Conservation (phyloP, 1,140 invertebrate species). For the Myzus persicae region DNA sequence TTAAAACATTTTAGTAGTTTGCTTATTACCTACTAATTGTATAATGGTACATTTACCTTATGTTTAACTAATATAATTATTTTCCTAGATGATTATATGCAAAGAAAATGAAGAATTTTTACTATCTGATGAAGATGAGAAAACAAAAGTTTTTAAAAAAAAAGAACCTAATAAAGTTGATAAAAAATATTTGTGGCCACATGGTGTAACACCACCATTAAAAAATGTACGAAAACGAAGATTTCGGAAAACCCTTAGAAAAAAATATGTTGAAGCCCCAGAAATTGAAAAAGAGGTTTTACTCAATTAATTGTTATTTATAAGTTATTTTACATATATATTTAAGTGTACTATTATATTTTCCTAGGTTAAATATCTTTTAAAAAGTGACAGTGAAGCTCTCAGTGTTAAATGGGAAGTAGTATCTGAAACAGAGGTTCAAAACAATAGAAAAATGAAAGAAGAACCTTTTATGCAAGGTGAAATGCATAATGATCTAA, state of each 20-base stretch:
- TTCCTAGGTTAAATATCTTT: slow-evolving; percentile 74
- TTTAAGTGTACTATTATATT: background rate
- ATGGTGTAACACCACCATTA: slow-evolving; percentile 91
- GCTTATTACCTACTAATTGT: background rate
- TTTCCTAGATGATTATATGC: slow-evolving; percentile 76
- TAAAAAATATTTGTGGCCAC: slow-evolving; percentile 92
- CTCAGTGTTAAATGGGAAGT: slow-evolving; percentile 88
- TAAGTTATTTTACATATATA: background rate
- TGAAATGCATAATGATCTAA: slow-evolving; percentile 58
- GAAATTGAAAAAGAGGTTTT: slow-evolving; percentile 95
- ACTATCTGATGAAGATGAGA: slow-evolving; percentile 77
- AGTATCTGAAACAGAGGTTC: slow-evolving; percentile 87
- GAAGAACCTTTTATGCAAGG: slow-evolving; percentile 62
- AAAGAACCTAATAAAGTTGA: slow-evolving; percentile 91
- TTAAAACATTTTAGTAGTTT: no score
- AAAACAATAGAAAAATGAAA: slow-evolving; percentile 61
- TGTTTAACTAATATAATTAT: background rate
- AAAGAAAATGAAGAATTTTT: slow-evolving; percentile 85
- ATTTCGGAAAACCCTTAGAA: slow-evolving; percentile 94
- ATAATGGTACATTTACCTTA: background rate
- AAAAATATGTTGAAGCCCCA: slow-evolving; percentile 96
- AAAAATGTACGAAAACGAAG: slow-evolving; percentile 93
- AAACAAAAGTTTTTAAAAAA: slow-evolving; percentile 81
- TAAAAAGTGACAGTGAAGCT: slow-evolving; percentile 75
- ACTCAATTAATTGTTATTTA: background rate